phyloP scores from a whole-genome alignment of 2,113 vertebrate genomes.

The Platichthys flesus region DNA sequence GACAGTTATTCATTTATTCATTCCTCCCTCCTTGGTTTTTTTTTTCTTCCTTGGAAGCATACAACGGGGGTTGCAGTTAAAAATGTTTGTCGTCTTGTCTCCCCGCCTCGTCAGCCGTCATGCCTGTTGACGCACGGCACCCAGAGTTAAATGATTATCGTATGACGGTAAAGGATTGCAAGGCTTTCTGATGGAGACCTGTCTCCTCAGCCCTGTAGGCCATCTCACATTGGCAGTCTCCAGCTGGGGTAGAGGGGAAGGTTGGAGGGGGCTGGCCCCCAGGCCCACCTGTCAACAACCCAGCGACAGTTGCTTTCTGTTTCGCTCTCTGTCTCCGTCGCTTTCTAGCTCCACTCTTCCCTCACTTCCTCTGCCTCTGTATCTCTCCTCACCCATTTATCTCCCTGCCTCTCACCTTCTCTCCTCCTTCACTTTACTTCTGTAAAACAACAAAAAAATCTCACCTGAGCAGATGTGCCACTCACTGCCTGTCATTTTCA shows the following conservation, averaged over 20 bases:
- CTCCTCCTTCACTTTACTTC: constrained; percentile 43
- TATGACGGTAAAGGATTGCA: constrained; percentile 67
- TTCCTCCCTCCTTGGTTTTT: constrained; percentile 38
- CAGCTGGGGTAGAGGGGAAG: constrained; percentile 57
- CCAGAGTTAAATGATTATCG: constrained; percentile 75
- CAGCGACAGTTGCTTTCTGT: constrained; percentile 70
- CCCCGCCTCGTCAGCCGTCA: constrained; percentile 63
- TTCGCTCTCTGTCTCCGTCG: constrained; percentile 54
- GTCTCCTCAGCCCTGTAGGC: constrained; percentile 79
- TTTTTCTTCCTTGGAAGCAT: constrained; percentile 36
- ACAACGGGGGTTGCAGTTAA: constrained; percentile 25
- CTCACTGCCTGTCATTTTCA: constrained; percentile 56
- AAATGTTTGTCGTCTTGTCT: constrained; percentile 65
- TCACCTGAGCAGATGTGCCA: constrained; percentile 55
- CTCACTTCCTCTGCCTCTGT: constrained; percentile 58
- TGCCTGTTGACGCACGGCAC: constrained; percentile 60
- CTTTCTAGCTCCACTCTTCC: constrained; percentile 61
- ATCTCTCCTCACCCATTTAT: constrained; percentile 59
- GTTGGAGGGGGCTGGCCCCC: constrained; percentile 51
- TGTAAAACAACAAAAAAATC: constrained; percentile 71
- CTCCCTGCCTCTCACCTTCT: constrained; percentile 53
- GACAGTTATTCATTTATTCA: constrained; percentile 75
- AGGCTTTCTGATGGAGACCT: constrained; percentile 71
- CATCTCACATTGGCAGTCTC: constrained; percentile 70
- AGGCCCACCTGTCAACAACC: constrained; percentile 79